Base-by-base conservation (phyloP, 2,888 invertebrate genomes). In the Andricus curvator region DNA sequence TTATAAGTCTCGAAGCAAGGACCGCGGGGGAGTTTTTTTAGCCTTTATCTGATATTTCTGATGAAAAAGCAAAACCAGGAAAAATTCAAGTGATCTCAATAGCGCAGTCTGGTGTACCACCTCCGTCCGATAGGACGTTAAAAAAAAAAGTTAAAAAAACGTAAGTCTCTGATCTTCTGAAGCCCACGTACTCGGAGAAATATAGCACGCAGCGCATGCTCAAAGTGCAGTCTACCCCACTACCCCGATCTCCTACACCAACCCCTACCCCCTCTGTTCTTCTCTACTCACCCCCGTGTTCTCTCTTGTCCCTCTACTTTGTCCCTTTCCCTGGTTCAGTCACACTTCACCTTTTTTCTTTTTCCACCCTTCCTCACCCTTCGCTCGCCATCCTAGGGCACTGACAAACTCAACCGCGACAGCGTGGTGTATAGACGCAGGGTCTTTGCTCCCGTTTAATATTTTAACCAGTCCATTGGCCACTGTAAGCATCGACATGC, bases 401-500 rank as follows among this genome's bases (percentile, higher is more conserved):
- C 64, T 64, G 76, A 66, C 66, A 81, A 86, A 88, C 86, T 88
- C 86, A 88, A 88, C 84, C 86, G 83, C 82, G 85, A 82, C 83
- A 87, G 85, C 86, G 86, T 86, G 87, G 85, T 86, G 85, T 86
- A 87, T 86, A 88, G 84, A 88, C 85, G 81, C 29, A 88, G 88
- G 91, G 91, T 92, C 92, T 92, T 92, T 90, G 91, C 90, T 90
- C 92, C 89, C 91, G 89, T 90, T 92, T 91, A 92, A 92, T 92
- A 92, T 92, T 92, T 92, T 90, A 92, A 88, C 88, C 88, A 89
- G 90, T 91, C 90, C 90, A 92, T 91, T 89, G 90, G 90, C 90
- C 89, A 88, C 88, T 85, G 86, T 88, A 87, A 88, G 88, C 89
- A 90, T 90, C 90, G 90, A 90, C 90, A 90, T 89, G 90, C 90